Evolutionary conservation across 2,113 vertebrate genomes (phyloP).

Genomic region (Egretta garzetta): DNA sequence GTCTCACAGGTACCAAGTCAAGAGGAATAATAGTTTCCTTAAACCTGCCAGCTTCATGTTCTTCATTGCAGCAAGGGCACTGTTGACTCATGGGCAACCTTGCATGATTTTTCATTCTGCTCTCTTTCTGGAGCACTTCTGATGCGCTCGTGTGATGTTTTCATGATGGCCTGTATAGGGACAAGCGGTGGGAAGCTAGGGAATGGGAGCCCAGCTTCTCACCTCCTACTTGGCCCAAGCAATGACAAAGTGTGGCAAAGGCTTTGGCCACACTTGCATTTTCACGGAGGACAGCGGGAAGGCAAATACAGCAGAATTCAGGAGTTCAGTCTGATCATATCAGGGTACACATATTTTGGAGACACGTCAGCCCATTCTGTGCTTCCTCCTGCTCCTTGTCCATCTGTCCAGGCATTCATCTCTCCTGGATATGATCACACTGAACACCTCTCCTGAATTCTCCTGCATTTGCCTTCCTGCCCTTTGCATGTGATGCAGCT

Average conservation of each 20-base stretch:
- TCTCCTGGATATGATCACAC: background rate
- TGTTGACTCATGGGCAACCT: background rate
- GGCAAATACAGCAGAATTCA: background rate
- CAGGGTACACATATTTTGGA: background rate
- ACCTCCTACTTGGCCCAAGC: background rate
- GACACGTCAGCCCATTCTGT: background rate
- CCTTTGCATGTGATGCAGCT: rapidly evolving
- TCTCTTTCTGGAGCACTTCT: conserved; percentile 2
- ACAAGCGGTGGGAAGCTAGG: background rate
- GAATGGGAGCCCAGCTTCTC: background rate
- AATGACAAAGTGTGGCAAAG: background rate
- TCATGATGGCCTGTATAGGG: background rate
- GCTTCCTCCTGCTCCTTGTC: background rate
- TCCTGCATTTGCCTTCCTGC: rapidly evolving
- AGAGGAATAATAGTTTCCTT: background rate
- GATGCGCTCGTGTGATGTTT: background rate
- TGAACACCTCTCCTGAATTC: background rate
- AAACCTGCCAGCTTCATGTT: background rate
- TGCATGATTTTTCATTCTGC: background rate
- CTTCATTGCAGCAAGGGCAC: background rate
- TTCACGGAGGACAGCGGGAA: background rate
- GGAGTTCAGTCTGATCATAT: background rate
- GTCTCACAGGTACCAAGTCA: background rate
- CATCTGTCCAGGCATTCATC: background rate
- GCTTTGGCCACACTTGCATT: background rate